Evolutionary conservation across 2,113 vertebrate genomes (phyloP), one percentile per base, ranked within the genome.

Genomic region (Anoura caudifer): DNA sequence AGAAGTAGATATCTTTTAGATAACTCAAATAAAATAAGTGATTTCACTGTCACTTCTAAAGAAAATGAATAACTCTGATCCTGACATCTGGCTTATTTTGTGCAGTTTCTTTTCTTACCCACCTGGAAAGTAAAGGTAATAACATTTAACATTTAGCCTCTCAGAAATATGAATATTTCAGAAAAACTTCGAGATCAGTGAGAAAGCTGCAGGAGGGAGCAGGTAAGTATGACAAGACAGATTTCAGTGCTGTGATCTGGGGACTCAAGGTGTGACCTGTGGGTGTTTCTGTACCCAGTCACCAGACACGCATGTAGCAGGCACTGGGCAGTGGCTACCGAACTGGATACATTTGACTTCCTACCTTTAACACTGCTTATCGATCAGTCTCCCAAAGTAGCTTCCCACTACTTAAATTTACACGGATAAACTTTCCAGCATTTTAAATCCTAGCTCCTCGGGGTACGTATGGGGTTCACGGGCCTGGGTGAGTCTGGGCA

Each of bases 81-180:
- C 72, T 91, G 87, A 95, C 76, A 94, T 90, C 92, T 92, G 89
- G 91, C 80, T 87, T 95, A 86, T 97, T 94, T 52, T 13, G 6
- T 43, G 26, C 63, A 19, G 36, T 33, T 84, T 56, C 43, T 91
- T 91, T 85, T 69, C 70, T 87, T 76, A 90, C 70, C 75, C 45
- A 95, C 73, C 94, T 92, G 93, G 86, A 87, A 96, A 75, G 93
- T 65, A 95, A 79, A 67, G 91, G 79, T 87, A 97, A 89, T 96
- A 95, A 80, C 65, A 94, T 94, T 89, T 95, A 93, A 80, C 67
- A 73, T 90, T 65, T 87, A 77, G 83, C 38, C 81, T 95, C 89
- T 90, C 10, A 33, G 80, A 82, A 97, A 83, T 83, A 89, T 59
- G 86, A 87, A 70, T 94, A 88, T 90, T 95, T 95, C 50, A 95